These are phyloP conservation scores for Diprion similis DNA, from an alignment of 1,140 invertebrate species.

Conservation along the genomic window DNA sequence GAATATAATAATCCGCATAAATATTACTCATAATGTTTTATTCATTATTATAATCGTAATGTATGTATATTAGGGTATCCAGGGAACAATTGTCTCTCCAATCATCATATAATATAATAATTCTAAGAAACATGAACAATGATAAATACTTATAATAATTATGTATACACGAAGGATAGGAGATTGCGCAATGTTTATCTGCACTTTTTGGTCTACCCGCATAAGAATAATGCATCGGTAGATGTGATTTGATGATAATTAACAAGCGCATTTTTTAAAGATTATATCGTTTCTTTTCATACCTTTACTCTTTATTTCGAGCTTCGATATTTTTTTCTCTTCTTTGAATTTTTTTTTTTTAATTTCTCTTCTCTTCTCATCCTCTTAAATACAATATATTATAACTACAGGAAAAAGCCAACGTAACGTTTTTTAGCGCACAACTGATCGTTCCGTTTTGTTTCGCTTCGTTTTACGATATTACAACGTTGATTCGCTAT, in stretches of 20 bases:
- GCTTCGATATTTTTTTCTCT: background rate
- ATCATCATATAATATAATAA: slow-evolving; percentile 42
- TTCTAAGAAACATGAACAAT: slow-evolving; percentile 63
- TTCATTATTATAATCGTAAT: background rate
- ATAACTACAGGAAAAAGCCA: too few species aligned
- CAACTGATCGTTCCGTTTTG: background rate
- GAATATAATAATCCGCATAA: too few species aligned
- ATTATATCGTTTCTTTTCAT: slow-evolving; percentile 14
- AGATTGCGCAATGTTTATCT: slow-evolving; percentile 49
- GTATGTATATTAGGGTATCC: slow-evolving; percentile 44
- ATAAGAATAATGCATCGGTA: background rate
- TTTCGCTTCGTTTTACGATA: too few species aligned
- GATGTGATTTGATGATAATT: background rate
- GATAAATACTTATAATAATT: slow-evolving; percentile 51
- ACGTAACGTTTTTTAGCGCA: too few species aligned
- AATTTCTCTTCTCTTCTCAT: too few species aligned
- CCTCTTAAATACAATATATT: background rate
- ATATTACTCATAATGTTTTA: too few species aligned
- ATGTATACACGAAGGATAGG: slow-evolving; percentile 57
- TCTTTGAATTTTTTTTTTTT: background rate
- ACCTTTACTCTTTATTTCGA: slow-evolving; percentile 10
- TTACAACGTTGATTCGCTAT: too few species aligned
- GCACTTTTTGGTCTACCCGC: slow-evolving; percentile 44
- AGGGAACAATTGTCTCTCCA: slow-evolving; percentile 53
- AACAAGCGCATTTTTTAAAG: slow-evolving; percentile 17